Percentiles rank a stretch among this genome's conserved stretches.
phyloP scores from a whole-genome alignment of 2,113 vertebrate species.

The Coptodon rendalli region DNA sequence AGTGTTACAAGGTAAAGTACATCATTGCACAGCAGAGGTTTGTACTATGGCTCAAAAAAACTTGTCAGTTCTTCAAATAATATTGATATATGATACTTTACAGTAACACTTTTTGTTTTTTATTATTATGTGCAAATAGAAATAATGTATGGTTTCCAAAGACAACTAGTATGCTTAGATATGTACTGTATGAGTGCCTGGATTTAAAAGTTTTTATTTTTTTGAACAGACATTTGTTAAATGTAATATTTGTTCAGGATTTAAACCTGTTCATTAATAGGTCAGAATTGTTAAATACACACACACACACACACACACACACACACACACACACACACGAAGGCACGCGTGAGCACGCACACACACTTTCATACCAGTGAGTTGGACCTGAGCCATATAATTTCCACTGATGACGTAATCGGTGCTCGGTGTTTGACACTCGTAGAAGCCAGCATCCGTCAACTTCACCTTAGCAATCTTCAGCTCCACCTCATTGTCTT shows the following conservation, averaged over 20 bases:
- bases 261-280: background rate
- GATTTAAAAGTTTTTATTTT: background rate
- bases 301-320: no score
- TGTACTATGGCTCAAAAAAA: accelerated
- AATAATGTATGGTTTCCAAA: background rate
- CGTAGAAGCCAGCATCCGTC: constrained; percentile 75
- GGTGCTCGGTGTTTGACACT: constrained; percentile 88
- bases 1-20: background rate
- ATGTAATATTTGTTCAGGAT: background rate
- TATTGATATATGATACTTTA: background rate
- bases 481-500: constrained; percentile 81
- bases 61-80: accelerated
- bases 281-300: background rate
- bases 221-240: background rate
- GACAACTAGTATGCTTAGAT: background rate
- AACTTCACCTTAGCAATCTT: constrained; percentile 75
- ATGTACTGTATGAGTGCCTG: background rate
- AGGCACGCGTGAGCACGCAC: no score
- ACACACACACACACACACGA: no score
- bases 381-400: constrained; percentile 83
- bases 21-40: background rate
- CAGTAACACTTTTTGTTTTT: background rate
- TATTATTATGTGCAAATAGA: background rate
- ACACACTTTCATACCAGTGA: constrained; percentile 73
- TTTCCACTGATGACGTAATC: constrained; percentile 85